Evolutionary conservation across 2,797 vertebrate genomes (phyloP).

Genomic region (Muscicapa comitata): DNA sequence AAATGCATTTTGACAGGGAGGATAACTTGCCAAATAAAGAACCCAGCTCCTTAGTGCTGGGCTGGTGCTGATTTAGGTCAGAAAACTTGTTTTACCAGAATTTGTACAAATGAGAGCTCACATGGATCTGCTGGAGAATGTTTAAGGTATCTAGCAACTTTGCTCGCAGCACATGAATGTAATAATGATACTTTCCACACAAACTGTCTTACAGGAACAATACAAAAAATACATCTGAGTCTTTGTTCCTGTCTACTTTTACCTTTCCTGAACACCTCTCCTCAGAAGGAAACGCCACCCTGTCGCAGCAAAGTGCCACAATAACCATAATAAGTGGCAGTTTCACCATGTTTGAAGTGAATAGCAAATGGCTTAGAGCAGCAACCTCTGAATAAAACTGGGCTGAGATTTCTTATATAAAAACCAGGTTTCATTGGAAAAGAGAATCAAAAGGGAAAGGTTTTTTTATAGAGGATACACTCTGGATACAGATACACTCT

Average conservation of each 20-base stretch:
- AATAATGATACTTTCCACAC: neutral
- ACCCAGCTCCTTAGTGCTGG: neutral
- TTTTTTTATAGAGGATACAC: neutral
- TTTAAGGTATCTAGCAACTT: neutral
- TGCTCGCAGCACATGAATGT: neutral
- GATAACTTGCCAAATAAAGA: constrained; percentile 56
- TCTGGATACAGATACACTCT: neutral
- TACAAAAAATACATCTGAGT: neutral
- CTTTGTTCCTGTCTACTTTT: neutral
- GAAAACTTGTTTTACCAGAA: constrained; percentile 30
- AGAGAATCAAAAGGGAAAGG: neutral
- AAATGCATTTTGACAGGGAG: constrained; percentile 66
- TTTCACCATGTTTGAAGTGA: neutral
- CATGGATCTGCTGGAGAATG: neutral
- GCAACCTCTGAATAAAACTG: neutral
- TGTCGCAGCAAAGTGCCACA: neutral
- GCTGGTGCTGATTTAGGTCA: constrained; percentile 30
- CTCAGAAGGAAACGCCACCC: neutral
- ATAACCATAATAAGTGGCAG: neutral
- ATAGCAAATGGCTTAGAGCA: neutral
- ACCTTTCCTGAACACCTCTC: neutral
- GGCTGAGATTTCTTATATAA: neutral
- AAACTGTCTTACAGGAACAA: neutral
- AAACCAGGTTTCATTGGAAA: neutral
- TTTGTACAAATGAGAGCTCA: constrained; percentile 34